Evolutionary conservation across 2,888 invertebrate species (phyloP).

Genomic region (Pachydiplax longipennis): DNA sequence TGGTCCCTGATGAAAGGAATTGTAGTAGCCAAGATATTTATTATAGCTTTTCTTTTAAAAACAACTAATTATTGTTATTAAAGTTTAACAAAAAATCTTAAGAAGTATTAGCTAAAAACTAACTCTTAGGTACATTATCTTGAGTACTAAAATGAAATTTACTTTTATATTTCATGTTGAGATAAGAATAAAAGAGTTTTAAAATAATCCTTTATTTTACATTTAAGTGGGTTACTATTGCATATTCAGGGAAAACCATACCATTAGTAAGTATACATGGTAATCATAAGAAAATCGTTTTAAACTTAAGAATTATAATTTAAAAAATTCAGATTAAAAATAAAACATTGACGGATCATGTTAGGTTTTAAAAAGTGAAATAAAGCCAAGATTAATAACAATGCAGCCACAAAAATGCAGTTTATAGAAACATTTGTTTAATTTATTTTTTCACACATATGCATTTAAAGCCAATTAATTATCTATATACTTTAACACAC

Average conservation of each 20-base stretch:
- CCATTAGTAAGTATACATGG: neutral
- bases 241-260: neutral
- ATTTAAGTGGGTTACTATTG: neutral
- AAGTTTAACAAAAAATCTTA: too few species aligned
- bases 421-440: slow-evolving; percentile 1
- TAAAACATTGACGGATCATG: neutral
- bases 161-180: neutral
- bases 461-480: slow-evolving; percentile 35
- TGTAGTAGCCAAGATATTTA: neutral
- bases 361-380: neutral
- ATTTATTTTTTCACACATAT: neutral
- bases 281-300: neutral
- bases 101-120: too few species aligned
- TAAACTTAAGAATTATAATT: neutral
- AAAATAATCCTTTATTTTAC: neutral
- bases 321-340: neutral
- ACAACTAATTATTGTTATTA: too few species aligned
- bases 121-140: too few species aligned
- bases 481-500: slow-evolving; percentile 17
- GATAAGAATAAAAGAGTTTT: neutral
- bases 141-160: neutral
- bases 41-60: too few species aligned
- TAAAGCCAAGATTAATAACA: neutral
- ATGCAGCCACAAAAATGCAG: neutral
- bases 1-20: slow-evolving; percentile 26